Percentiles rank a stretch among this genome's conserved stretches.
Conservation (phyloP, 1,140 invertebrate genomes). For the Nymphalis io region DNA sequence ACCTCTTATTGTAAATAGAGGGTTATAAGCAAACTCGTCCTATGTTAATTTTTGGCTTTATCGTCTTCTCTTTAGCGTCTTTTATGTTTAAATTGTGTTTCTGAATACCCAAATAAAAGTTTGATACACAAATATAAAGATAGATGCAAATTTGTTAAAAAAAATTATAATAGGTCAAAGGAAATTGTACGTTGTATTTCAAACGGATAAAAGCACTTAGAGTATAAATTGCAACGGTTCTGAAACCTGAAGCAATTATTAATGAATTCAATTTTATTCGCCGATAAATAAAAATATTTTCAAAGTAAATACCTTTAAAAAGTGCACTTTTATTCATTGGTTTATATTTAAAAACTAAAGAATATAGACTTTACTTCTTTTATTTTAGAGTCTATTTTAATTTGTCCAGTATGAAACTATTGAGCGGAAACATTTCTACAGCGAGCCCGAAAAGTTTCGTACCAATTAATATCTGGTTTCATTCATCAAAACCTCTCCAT, state of each 20-base stretch:
- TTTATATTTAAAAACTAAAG: background rate
- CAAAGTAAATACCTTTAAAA: conserved; percentile 37
- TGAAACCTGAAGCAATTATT: conserved; percentile 32
- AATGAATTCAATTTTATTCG: conserved; percentile 39
- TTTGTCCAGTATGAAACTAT: conserved; percentile 9
- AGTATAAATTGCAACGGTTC: conserved; percentile 30
- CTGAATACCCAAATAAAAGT: background rate
- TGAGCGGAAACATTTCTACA: conserved; percentile 18
- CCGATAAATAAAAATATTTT: conserved; percentile 41
- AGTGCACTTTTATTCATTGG: conserved; percentile 31
- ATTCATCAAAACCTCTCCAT: conserved; percentile 42
- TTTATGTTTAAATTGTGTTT: too few relatives aligned
- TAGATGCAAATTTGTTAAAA: background rate
- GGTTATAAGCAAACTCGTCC: background rate
- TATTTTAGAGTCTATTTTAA: background rate
- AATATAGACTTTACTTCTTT: conserved; percentile 15
- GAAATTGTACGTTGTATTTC: background rate
- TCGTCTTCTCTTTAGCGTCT: too few relatives aligned
- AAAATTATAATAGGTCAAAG: background rate
- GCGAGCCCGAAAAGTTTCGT: conserved; percentile 33
- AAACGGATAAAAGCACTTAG: conserved; percentile 31
- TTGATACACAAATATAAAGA: background rate
- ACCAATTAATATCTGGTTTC: conserved; percentile 48
- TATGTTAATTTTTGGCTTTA: background rate
- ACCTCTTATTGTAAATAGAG: too few relatives aligned